These are phyloP conservation scores for Tympanoctomys barrerae DNA, from an alignment of 2,797 vertebrate species.

Conservation along the genomic window DNA sequence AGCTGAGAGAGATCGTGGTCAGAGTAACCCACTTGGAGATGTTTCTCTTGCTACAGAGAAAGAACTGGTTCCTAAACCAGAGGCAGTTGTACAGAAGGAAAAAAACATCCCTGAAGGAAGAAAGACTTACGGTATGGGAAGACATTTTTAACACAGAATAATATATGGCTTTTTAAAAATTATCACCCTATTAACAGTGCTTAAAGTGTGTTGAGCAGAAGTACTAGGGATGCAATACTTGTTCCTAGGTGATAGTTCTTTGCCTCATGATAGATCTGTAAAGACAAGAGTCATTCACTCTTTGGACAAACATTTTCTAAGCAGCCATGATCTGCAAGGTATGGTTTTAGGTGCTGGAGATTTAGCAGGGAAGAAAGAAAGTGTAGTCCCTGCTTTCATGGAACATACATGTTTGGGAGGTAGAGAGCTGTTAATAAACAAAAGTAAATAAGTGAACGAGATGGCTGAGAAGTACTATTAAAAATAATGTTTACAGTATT, in stretches of 20 bases:
- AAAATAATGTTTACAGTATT: constrained; percentile 47
- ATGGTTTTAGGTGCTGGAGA: not conserved
- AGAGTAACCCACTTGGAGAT: not conserved
- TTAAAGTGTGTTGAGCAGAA: constrained; percentile 19
- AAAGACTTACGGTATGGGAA: not conserved
- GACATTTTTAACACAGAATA: not conserved
- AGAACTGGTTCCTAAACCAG: not conserved
- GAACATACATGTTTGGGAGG: not conserved
- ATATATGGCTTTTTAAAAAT: constrained; percentile 25
- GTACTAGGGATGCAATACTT: not conserved
- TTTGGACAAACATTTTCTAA: constrained; percentile 40
- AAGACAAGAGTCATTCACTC: constrained; percentile 6
- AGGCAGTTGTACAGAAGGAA: not conserved
- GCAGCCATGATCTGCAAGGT: not conserved
- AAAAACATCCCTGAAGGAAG: not conserved
- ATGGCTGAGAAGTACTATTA: not conserved
- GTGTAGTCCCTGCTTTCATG: not conserved
- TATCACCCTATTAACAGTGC: not conserved
- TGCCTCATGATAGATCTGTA: constrained; percentile 15
- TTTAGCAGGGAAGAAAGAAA: not conserved
- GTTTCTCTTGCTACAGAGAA: not conserved
- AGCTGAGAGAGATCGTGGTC: not conserved
- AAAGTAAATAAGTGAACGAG: constrained; percentile 27
- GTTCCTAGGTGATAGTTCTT: not conserved
- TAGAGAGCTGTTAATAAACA: not conserved